Conservation (phyloP, 2,888 invertebrate genomes). For the Amblyjoppa fuscipennis region DNA sequence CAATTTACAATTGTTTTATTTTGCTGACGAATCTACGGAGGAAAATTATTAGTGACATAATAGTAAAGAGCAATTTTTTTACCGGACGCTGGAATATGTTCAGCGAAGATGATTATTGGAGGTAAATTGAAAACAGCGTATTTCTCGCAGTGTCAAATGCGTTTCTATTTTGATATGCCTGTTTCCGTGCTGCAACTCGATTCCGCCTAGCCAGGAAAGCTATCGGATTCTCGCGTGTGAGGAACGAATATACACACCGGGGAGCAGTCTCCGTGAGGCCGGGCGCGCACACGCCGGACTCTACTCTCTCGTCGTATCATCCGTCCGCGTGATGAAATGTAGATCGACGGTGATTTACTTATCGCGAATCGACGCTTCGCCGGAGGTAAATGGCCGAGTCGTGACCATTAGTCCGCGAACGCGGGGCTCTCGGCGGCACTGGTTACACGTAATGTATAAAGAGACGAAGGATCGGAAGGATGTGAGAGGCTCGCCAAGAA, state of each 20-base stretch:
- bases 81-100: not conserved
- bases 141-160: slow-evolving; percentile 12
- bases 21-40: not conserved
- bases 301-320: slow-evolving; percentile 70
- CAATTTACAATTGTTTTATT: not conserved
- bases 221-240: slow-evolving; percentile 58
- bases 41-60: not conserved
- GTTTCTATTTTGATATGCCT: slow-evolving; percentile 5
- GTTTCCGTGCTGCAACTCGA: slow-evolving; percentile 15
- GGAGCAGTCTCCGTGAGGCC: not conserved
- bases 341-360: slow-evolving; percentile 87
- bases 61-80: not conserved
- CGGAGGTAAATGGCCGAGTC: slow-evolving; percentile 88
- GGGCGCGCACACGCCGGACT: slow-evolving; percentile 45
- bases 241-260: slow-evolving; percentile 26
- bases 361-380: slow-evolving; percentile 87
- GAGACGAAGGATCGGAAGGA: slow-evolving; percentile 26
- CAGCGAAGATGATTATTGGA: not conserved
- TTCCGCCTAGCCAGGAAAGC: slow-evolving; percentile 53
- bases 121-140: not conserved
- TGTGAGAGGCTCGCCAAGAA: slow-evolving; percentile 65
- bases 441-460: slow-evolving; percentile 36
- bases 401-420: slow-evolving; percentile 87
- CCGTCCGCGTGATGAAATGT: slow-evolving; percentile 86
- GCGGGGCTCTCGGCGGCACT: slow-evolving; percentile 45